Evolutionary conservation across 2,888 invertebrate species (phyloP).

Genomic region (Chydorus sphaericus): DNA sequence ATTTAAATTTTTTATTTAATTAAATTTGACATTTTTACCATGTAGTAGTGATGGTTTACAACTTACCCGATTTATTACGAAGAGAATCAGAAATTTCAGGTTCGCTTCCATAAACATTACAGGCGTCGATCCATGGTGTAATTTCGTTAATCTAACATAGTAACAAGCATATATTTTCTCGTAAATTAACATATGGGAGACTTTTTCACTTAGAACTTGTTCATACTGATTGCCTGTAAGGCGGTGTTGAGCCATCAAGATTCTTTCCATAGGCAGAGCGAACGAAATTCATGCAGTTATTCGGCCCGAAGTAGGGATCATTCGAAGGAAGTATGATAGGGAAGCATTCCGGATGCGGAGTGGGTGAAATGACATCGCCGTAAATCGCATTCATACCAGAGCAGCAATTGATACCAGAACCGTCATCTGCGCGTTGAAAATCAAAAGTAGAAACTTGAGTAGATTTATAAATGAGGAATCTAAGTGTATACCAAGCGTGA

Average conservation of each 20-base stretch:
- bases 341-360: background rate
- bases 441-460: no score
- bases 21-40: no score
- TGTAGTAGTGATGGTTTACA: no score
- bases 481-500: background rate
- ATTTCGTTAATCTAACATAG: conserved; percentile 65
- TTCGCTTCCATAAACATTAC: conserved; percentile 65
- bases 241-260: background rate
- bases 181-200: no score
- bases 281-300: background rate
- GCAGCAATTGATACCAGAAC: background rate
- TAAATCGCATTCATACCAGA: background rate
- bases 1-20: no score
- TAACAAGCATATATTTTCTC: no score
- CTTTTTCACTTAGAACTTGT: no score
- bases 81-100: conserved; percentile 53
- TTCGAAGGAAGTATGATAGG: background rate
- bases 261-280: background rate
- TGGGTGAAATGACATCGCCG: no score
- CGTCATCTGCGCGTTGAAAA: no score
- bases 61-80: conserved; percentile 59
- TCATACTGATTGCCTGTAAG: no score
- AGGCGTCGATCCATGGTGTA: conserved; percentile 66
- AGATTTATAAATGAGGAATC: no score
- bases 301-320: background rate